Percentiles rank a stretch among this genome's conserved stretches.
Conservation (phyloP, 2,797 vertebrate genomes). For the Micropoecilia bifurca region DNA sequence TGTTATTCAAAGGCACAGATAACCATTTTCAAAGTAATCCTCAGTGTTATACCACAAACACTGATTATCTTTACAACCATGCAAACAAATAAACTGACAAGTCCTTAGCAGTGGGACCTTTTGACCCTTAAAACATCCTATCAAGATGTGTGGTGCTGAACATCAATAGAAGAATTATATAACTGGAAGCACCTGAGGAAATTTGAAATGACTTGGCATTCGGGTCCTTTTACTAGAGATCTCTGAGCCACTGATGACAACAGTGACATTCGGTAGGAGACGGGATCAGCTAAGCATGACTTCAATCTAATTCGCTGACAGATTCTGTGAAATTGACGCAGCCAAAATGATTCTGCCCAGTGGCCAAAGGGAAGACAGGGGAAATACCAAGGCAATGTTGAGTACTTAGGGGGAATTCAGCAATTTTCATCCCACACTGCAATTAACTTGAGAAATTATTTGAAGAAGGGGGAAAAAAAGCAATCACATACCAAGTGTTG, state of each 20-base stretch:
- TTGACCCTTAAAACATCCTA: background rate
- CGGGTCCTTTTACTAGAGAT: conserved; percentile 43
- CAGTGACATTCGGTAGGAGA: conserved; percentile 67
- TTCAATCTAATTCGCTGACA: conserved; percentile 70
- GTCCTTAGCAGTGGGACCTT: background rate
- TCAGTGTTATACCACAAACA: background rate
- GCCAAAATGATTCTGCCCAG: conserved; percentile 56
- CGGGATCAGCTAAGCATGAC: conserved; percentile 66
- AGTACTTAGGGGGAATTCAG: conserved; percentile 31
- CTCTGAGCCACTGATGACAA: conserved; percentile 56
- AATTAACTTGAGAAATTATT: conserved; percentile 7
- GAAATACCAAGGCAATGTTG: conserved; percentile 27
- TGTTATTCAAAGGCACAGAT: background rate
- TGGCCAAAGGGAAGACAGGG: conserved; percentile 50
- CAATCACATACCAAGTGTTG: background rate
- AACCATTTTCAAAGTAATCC: background rate
- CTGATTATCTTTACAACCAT: background rate
- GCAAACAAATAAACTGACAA: background rate
- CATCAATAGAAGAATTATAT: background rate
- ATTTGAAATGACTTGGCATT: conserved; percentile 54
- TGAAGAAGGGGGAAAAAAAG: background rate
- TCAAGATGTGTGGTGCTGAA: conserved; percentile 2
- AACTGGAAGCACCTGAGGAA: conserved; percentile 37
- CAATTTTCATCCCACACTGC: conserved; percentile 4
- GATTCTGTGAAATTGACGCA: conserved; percentile 70